Evolutionary conservation across 2,888 invertebrate genomes (phyloP), one percentile per base, ranked within the genome.

Genomic region (Rhamnusium bicolor): DNA sequence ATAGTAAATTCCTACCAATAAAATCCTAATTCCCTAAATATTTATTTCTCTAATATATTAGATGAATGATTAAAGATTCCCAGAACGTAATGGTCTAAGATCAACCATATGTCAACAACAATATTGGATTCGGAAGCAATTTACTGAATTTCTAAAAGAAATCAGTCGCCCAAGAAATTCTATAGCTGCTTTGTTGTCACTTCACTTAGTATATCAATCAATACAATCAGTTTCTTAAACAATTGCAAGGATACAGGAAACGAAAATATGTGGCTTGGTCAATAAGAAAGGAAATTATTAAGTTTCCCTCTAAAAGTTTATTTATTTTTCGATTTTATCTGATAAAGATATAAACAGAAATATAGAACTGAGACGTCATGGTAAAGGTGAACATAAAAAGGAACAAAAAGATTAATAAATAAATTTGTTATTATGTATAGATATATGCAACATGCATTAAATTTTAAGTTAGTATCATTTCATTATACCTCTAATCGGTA

Each of bases 51-150:
- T 54, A 69, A 71, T 71, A 74, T 67, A 66, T 72, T 66, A 73
- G 54, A 53, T 14, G 29, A 69, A 53, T 69, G 63, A 62, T 69
- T 63, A 54, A 76, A 78, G 72, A 82, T 78, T 78, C 78, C 74
- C 47, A 69, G 66, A 19, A 71, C 73, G 77, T 77, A 80, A 77
- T 80, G 76, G 76, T 71, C 67, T 66, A 71, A 78, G 80, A 80
- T 80, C 81, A 78, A 71, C 80, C 77, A 78, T 81, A 80, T 82
- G 83, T 83, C 83, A 83, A 83, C 81, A 81, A 77, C 79, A 79
- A 80, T 81, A 83, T 82, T 82, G 80, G 81, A 80, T 83, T 82
- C 81, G 81, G 82, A 82, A 83, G 82, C 81, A 81, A 82, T 83
- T 81, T 81, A 78, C 76, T 66, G 77, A 72, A 78, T 77, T 77